These are phyloP conservation scores for Regulus satrapa DNA, from an alignment of 2,113 vertebrate species.

Conservation along the genomic window DNA sequence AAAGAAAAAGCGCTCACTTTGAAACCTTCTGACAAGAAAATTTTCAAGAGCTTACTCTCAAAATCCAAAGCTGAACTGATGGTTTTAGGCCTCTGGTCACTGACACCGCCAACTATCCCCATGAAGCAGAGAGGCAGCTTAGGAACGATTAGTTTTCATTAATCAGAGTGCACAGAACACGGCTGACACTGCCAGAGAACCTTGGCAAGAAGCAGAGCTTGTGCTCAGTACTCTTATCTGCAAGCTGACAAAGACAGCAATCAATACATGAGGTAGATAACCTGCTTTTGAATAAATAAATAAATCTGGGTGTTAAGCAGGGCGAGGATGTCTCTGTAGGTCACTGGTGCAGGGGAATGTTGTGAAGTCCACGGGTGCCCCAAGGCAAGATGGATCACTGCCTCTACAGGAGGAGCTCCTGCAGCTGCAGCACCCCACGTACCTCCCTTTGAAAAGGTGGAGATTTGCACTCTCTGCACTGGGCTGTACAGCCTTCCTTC, in stretches of 20 bases:
- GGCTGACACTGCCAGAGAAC: neutral
- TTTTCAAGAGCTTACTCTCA: neutral
- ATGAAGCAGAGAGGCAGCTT: neutral
- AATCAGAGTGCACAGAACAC: accelerated
- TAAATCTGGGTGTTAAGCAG: neutral
- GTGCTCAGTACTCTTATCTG: neutral
- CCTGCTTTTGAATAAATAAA: neutral
- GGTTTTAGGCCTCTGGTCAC: neutral
- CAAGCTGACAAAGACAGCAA: neutral
- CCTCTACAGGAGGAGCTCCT: neutral
- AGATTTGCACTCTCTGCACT: neutral
- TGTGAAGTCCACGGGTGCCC: neutral
- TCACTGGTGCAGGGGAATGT: neutral
- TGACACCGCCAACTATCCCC: neutral
- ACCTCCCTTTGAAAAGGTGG: neutral
- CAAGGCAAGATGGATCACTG: neutral
- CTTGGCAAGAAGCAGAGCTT: neutral
- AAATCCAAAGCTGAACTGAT: neutral
- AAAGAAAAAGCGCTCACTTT: neutral
- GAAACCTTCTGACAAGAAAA: neutral
- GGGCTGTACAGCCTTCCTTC: neutral
- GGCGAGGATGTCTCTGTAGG: neutral
- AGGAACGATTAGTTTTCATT: neutral
- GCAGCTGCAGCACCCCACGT: neutral
- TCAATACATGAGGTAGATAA: neutral